Evolutionary conservation across 2,797 vertebrate genomes (phyloP).

Genomic region (Chiroxiphia lanceolata): DNA sequence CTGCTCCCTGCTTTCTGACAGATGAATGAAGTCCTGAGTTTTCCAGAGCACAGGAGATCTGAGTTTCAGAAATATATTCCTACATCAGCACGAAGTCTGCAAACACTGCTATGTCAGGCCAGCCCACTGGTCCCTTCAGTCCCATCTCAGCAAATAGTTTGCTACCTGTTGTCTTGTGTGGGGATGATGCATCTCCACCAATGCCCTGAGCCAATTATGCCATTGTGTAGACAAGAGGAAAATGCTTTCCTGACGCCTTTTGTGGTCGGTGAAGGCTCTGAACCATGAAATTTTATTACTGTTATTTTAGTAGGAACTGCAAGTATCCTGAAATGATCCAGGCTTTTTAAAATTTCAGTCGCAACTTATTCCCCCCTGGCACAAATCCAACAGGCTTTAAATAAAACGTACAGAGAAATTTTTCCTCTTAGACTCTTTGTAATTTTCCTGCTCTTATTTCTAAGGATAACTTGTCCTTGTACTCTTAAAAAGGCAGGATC

Average conservation of each 20-base stretch:
- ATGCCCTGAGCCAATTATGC: not conserved
- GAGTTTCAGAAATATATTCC: not conserved
- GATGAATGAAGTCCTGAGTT: not conserved
- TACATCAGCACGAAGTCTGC: not conserved
- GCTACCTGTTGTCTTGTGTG: not conserved
- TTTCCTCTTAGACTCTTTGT: not conserved
- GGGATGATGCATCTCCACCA: not conserved
- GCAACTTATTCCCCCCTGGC: not conserved
- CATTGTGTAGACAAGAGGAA: not conserved
- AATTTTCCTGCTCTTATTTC: constrained; percentile 36
- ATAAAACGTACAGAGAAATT: not conserved
- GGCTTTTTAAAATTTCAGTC: constrained; percentile 38
- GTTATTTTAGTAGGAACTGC: constrained; percentile 12
- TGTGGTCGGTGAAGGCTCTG: not conserved
- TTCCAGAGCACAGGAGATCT: not conserved
- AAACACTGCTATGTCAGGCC: not conserved
- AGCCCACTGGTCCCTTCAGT: not conserved
- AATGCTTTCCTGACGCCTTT: not conserved
- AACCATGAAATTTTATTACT: constrained; percentile 13
- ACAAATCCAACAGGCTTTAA: not conserved
- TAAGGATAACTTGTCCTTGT: constrained; percentile 44
- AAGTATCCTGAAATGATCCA: constrained; percentile 31
- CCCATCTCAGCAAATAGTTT: not conserved
- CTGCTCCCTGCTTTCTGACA: not conserved
- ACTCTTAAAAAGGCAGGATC: not conserved